Base-by-base conservation (phyloP, 2,888 invertebrate species). In the Ennomos quercinarius region DNA sequence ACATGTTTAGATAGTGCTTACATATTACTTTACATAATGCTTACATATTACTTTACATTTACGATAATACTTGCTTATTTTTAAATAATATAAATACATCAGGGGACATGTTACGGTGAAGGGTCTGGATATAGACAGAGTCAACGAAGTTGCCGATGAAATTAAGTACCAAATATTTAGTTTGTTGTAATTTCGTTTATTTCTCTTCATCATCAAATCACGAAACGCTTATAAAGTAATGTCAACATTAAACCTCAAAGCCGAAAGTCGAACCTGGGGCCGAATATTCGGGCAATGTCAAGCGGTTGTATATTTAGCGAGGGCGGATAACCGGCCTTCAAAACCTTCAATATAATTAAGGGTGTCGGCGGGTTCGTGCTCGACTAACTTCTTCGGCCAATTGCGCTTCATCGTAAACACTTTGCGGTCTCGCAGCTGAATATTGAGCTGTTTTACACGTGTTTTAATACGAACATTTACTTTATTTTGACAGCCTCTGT, bases 311-410 rank as follows among this genome's bases (percentile, higher is more conserved):
- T 68, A 63, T 68, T 67, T 66, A 63, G 58, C 57, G 66, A 13
- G 73, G 36, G 64, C 70, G 64, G 66, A 73, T 74, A 68, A 68
- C 58, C 70, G 64, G 57, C 64, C 68, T 52, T 58, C 45, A 45
- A 35, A 53, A 37, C 59, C 59, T 67, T 65, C 71, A 76, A n/a
- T n/a, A n/a, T n/a, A n/a, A 77, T 74, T 74, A 77, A 56, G 59
- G 56, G 64, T 60, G 70, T 63, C 63, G 68, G 63, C 64, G 42
- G 61, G 54, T 61, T 60, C 61, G 68, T 63, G 74, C 67, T 66
- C 64, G 65, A 66, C 56, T 70, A 66, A 54, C 46, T 68, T 61
- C 68, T 72, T 69, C 69, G 63, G 67, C 70, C 76, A 74, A 73
- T 76, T 77, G 70, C 61, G 58, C 63, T 66, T 58, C 52, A 59